Percentiles rank a stretch among this genome's conserved stretches.
phyloP scores from a whole-genome alignment of 2,113 vertebrate genomes.

The Sisor rabdophorus region DNA sequence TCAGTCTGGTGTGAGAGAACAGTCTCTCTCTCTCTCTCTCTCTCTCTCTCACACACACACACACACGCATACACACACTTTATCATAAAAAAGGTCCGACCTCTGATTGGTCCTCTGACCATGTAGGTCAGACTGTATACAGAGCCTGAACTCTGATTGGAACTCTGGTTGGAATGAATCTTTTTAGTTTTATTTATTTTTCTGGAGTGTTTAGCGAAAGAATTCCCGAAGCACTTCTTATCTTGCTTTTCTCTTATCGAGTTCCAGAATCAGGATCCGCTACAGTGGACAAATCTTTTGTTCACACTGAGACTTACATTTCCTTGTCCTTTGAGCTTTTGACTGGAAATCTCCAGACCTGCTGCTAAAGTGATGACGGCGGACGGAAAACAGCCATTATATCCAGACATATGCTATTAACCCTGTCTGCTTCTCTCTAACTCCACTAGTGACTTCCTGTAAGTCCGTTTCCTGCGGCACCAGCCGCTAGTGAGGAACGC shows the following conservation, averaged over 20 bases:
- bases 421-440: not conserved
- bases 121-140: not conserved
- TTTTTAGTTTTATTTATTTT: conserved; percentile 25
- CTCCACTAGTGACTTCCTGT: not conserved
- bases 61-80: not conserved
- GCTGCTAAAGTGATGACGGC: conserved; percentile 8
- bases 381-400: conserved; percentile 8
- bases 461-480: not conserved
- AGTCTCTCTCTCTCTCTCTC: not conserved
- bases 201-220: conserved; percentile 16
- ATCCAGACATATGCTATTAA: not conserved
- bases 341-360: conserved; percentile 10
- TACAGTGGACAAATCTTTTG: not conserved
- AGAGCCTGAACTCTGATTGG: not conserved
- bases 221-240: not conserved
- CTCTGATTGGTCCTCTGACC: not conserved
- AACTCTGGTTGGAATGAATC: conserved; percentile 14
- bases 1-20: conserved; percentile 83
- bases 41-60: not conserved
- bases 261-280: not conserved
- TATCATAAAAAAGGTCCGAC: not conserved
- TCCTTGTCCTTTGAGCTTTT: conserved; percentile 4
- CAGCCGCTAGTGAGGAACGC: not conserved
- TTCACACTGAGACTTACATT: not conserved
- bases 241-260: not conserved